Conservation (phyloP, 35 echinoderm and acorn worm species). For the Holothuria glaberrima region DNA sequence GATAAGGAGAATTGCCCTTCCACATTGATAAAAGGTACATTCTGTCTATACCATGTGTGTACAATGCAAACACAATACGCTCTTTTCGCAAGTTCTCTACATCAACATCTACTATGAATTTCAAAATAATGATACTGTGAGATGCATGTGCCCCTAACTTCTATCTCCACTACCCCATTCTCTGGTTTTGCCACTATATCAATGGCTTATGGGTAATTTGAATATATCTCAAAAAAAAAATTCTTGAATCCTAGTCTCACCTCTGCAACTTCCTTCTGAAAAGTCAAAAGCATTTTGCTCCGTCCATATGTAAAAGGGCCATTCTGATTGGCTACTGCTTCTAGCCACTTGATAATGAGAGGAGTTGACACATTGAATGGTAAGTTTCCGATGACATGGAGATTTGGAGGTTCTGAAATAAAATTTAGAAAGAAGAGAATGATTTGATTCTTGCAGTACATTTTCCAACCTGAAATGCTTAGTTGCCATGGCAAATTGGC, state of each 20-base stretch:
- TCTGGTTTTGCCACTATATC: background rate
- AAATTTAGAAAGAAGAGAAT: background rate
- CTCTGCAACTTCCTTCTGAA: conserved; percentile 97
- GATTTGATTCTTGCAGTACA: background rate
- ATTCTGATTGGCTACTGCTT: conserved; percentile 73
- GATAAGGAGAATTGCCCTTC: too few relatives aligned
- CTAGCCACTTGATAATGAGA: conserved; percentile 92
- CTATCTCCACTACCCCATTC: background rate
- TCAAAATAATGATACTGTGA: background rate
- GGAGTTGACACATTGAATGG: conserved; percentile 98
- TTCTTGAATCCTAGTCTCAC: conserved; percentile 26
- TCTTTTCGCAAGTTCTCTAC: background rate
- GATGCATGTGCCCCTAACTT: too few relatives aligned
- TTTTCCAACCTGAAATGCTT: background rate
- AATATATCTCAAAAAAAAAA: background rate
- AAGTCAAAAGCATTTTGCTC: conserved; percentile 83
- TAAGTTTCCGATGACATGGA: conserved; percentile 92
- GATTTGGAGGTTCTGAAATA: conserved; percentile 70
- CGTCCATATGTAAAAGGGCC: conserved; percentile 84
- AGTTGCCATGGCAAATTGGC: background rate
- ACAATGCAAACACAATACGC: too few relatives aligned
- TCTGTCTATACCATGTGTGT: too few relatives aligned
- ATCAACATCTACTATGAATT: background rate
- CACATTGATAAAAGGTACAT: too few relatives aligned
- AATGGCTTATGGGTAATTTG: background rate